Evolutionary conservation across 2,797 vertebrate genomes (phyloP).

Genomic region (Enteromius treurensis): DNA sequence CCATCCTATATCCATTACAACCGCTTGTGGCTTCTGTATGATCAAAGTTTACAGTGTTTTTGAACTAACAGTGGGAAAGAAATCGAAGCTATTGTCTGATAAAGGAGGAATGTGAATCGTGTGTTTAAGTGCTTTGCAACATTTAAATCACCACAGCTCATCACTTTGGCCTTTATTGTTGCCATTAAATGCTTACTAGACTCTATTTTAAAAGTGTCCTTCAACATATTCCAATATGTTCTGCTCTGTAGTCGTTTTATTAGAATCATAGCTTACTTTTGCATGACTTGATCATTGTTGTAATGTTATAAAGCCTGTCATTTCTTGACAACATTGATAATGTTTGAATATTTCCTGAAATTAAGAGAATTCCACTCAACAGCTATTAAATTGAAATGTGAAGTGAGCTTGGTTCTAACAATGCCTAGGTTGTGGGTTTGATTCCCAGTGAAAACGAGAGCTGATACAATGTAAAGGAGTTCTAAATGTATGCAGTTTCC

Average conservation of each 20-base stretch:
- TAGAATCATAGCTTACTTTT: neutral
- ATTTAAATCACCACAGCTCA: slow-evolving; percentile 58
- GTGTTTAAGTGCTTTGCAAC: slow-evolving; percentile 52
- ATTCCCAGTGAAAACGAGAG: neutral
- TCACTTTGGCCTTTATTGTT: slow-evolving; percentile 54
- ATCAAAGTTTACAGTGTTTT: neutral
- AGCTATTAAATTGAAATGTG: neutral
- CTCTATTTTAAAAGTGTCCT: slow-evolving; percentile 39
- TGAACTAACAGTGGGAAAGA: slow-evolving; percentile 15
- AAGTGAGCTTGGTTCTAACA: neutral
- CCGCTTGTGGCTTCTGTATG: neutral
- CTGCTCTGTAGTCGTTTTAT: neutral
- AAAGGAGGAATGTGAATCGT: slow-evolving; percentile 63
- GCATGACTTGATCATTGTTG: neutral
- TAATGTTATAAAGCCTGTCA: no score
- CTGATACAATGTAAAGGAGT: neutral
- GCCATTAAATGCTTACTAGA: slow-evolving; percentile 56
- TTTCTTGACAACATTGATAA: neutral
- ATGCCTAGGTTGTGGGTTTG: neutral
- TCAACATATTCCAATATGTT: slow-evolving; percentile 33
- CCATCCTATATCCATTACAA: slow-evolving; percentile 1
- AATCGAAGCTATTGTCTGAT: slow-evolving; percentile 60
- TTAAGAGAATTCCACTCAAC: neutral
- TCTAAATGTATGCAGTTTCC: neutral
- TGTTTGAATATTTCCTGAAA: neutral